Evolutionary conservation across 2,113 vertebrate genomes (phyloP).

Genomic region (Gopherus evgoodei): DNA sequence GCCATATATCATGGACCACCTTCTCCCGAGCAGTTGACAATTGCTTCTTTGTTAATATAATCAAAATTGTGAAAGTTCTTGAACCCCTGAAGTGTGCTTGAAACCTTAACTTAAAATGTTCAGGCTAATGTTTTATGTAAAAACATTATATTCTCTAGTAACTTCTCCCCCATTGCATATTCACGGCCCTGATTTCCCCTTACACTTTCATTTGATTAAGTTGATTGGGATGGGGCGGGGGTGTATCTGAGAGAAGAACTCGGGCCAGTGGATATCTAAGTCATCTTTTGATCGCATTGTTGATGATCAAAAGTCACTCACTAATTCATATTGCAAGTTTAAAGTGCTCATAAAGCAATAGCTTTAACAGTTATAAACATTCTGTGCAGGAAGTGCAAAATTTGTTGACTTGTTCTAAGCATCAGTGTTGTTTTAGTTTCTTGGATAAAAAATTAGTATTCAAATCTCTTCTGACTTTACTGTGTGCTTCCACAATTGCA

Average conservation of each 20-base stretch:
- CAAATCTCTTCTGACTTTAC: not conserved
- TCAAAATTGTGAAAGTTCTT: not conserved
- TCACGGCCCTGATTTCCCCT: not conserved
- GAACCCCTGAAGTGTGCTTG: not conserved
- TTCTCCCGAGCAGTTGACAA: not conserved
- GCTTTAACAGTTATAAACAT: no score
- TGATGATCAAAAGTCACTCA: no score
- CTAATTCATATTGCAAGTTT: no score
- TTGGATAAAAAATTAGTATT: not conserved
- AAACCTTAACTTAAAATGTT: not conserved
- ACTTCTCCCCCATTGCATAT: accelerated
- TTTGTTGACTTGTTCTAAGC: no score
- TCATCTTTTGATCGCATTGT: no score
- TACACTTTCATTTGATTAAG: not conserved
- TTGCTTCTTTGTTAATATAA: not conserved
- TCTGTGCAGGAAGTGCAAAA: no score
- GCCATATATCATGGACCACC: not conserved
- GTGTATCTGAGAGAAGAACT: not conserved
- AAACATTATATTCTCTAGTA: not conserved
- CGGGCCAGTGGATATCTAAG: not conserved
- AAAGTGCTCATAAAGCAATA: no score
- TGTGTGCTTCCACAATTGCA: not conserved
- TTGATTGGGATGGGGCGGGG: not conserved
- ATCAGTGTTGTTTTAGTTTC: not conserved
- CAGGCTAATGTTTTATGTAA: no score